Evolutionary conservation across 2,797 vertebrate species (phyloP).

Genomic region (Chaetophractus vellerosus): DNA sequence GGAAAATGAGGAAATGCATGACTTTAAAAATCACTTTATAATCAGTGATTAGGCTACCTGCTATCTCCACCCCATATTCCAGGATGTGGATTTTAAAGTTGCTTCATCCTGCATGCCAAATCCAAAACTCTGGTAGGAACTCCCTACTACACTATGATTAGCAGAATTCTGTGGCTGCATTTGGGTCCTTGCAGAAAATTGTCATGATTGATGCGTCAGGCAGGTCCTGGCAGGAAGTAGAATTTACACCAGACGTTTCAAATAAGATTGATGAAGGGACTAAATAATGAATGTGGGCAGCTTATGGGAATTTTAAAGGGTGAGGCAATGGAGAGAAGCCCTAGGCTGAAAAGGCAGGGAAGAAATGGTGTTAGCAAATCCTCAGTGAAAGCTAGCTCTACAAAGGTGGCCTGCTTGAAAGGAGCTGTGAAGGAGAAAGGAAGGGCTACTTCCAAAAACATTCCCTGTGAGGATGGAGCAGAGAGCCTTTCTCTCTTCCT

Average conservation of each 20-base stretch:
- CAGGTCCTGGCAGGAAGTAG: background rate
- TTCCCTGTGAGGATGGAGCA: background rate
- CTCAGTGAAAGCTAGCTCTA: background rate
- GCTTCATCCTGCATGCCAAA: background rate
- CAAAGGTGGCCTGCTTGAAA: background rate
- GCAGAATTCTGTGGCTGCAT: conserved; percentile 29
- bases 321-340: background rate
- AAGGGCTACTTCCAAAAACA: background rate
- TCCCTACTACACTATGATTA: background rate
- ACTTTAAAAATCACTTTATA: background rate
- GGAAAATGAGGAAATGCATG: conserved; percentile 3
- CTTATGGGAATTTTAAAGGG: background rate
- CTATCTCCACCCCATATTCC: background rate
- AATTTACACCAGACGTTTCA: background rate
- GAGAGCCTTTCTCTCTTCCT: background rate
- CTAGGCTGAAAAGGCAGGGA: background rate
- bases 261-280: conserved; percentile 11
- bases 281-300: background rate
- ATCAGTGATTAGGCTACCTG: background rate
- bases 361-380: background rate
- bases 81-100: background rate
- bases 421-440: background rate
- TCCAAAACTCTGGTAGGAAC: background rate
- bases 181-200: background rate
- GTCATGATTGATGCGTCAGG: background rate